phyloP scores from a whole-genome alignment of 2,888 invertebrate species.

The Neria commutata region DNA sequence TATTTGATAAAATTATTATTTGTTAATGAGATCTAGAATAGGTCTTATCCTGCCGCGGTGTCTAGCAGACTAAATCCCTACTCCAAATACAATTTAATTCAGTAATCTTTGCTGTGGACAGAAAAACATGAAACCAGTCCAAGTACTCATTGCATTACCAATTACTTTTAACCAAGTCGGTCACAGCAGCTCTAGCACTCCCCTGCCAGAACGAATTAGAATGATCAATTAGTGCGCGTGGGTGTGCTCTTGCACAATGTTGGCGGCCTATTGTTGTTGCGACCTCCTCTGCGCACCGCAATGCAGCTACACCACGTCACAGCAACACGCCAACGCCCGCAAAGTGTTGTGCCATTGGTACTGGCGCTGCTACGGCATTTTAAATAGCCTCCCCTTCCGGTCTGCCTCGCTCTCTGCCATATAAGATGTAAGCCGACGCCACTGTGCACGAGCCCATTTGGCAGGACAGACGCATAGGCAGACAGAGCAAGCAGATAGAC shows the following conservation, averaged over 20 bases:
- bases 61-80: no score
- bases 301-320: not conserved
- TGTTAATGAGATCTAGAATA: no score
- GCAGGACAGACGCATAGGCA: not conserved
- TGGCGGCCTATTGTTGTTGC: not conserved
- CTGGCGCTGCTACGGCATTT: constrained; percentile 10
- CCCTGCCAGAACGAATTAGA: constrained; percentile 9
- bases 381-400: constrained; percentile 8
- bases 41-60: no score
- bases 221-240: constrained; percentile 26
- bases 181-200: not conserved
- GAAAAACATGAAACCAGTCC: no score
- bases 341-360: not conserved
- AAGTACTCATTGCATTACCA: no score
- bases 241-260: constrained; percentile 23
- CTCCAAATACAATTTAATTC: no score
- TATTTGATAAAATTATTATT: no score
- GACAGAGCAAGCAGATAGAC: constrained; percentile 1
- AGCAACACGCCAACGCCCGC: not conserved
- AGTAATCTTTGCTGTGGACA: no score
- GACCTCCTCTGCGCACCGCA: not conserved
- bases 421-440: not conserved
- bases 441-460: not conserved
- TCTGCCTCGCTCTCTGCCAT: not conserved
- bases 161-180: not conserved